phyloP scores from a whole-genome alignment of 2,888 invertebrate genomes.

The Trissolcus japonicus region DNA sequence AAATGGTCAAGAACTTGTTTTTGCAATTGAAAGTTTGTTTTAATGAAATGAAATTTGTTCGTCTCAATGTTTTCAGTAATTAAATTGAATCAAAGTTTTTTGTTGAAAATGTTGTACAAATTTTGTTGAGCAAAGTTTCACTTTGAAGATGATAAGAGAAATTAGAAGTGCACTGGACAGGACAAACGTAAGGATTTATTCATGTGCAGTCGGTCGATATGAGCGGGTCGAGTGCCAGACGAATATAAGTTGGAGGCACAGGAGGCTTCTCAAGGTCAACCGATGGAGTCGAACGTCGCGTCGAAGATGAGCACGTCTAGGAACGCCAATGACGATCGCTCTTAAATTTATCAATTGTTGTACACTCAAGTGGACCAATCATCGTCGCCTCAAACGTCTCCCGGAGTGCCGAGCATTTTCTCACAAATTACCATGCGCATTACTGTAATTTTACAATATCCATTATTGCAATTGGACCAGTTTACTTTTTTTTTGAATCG shows the following conservation, averaged over 20 bases:
- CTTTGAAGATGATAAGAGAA: no score
- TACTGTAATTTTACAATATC: conserved; percentile 1
- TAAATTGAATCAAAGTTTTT: no score
- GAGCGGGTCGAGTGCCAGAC: conserved; percentile 20
- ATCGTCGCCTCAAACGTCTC: not conserved
- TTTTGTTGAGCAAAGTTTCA: no score
- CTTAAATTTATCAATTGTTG: conserved; percentile 18
- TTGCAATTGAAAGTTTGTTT: no score
- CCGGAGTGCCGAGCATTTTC: not conserved
- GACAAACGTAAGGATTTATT: not conserved
- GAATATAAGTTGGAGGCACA: conserved; percentile 8
- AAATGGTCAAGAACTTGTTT: no score
- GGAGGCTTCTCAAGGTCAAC: conserved; percentile 16
- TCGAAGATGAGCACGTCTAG: conserved; percentile 4
- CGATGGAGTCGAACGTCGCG: conserved; percentile 4
- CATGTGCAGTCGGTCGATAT: conserved; percentile 14
- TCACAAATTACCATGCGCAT: not conserved
- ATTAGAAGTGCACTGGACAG: no score
- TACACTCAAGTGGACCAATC: conserved; percentile 20
- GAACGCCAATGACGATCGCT: conserved; percentile 7
- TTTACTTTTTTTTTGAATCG: no score
- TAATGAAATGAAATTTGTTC: no score
- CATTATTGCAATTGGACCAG: no score
- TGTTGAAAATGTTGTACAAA: no score
- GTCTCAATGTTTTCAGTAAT: no score